Percentiles rank a stretch among this genome's conserved stretches.
These are phyloP conservation scores for Macroteleia sp. DNA, from an alignment of 2,888 invertebrate species.

Conservation along the genomic window DNA sequence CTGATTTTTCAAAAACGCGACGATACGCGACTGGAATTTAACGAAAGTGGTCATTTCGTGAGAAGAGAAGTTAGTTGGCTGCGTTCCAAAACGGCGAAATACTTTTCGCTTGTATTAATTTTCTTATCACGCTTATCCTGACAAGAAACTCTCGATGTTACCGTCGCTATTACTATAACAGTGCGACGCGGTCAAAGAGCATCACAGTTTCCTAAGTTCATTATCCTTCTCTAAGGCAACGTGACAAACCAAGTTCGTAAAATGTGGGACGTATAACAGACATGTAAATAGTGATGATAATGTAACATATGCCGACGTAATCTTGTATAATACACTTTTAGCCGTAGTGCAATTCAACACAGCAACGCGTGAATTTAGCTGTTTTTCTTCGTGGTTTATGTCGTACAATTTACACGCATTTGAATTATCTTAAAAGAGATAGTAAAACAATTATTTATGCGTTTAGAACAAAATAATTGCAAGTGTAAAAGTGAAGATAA, in stretches of 20 bases:
- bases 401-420: no score
- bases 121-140: constrained; percentile 62
- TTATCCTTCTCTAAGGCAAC: constrained; percentile 55
- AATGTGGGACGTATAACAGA: constrained; percentile 31
- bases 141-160: constrained; percentile 55
- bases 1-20: constrained; percentile 51
- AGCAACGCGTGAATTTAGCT: no score
- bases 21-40: constrained; percentile 49
- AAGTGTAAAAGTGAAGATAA: no score
- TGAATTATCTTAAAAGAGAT: no score
- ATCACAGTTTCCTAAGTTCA: constrained; percentile 62
- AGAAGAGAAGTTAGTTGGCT: constrained; percentile 45
- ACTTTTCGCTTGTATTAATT: constrained; percentile 63
- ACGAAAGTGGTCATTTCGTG: constrained; percentile 53
- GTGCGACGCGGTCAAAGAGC: constrained; percentile 53
- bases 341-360: no score
- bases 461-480: no score
- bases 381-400: no score
- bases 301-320: constrained; percentile 31
- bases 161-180: constrained; percentile 48
- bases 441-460: no score
- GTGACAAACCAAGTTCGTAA: constrained; percentile 60
- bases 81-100: constrained; percentile 45
- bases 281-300: constrained; percentile 52
- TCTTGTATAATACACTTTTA: no score